phyloP scores from a whole-genome alignment of 2,797 vertebrate genomes.

The Helostoma temminkii region DNA sequence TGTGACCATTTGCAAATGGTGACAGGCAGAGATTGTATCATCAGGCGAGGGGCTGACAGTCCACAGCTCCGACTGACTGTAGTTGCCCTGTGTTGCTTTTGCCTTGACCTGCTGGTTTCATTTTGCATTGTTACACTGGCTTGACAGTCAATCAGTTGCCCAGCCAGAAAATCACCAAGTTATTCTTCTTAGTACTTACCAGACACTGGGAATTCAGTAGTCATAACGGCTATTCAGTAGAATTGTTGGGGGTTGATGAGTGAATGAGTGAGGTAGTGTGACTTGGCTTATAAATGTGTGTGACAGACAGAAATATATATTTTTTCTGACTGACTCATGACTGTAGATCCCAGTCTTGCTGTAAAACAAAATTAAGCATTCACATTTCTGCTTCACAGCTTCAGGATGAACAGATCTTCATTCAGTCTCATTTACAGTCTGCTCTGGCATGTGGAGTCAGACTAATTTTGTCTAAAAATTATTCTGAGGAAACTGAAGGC shows the following conservation, averaged over 20 bases:
- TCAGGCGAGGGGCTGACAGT: too few species aligned
- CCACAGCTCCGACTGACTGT: background rate
- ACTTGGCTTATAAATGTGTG: conserved; percentile 3
- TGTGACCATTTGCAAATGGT: too few species aligned
- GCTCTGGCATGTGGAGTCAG: conserved; percentile 60
- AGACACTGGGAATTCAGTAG: background rate
- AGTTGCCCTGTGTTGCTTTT: background rate
- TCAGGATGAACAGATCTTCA: conserved; percentile 34
- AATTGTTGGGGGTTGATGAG: conserved; percentile 6
- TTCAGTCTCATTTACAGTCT: conserved; percentile 70
- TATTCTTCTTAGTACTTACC: background rate
- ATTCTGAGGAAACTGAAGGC: conserved; percentile 67
- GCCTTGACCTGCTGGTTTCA: background rate
- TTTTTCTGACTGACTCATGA: conserved; percentile 30
- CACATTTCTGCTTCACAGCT: conserved; percentile 36
- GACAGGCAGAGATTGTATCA: too few species aligned
- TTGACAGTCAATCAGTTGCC: background rate
- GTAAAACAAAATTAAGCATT: conserved; percentile 56
- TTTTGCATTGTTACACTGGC: background rate
- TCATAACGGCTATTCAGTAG: too few species aligned
- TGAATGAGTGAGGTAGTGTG: background rate
- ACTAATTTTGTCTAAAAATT: conserved; percentile 73
- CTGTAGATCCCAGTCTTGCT: conserved; percentile 26
- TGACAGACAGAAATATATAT: conserved; percentile 23
- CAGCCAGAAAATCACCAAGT: background rate